Conservation (phyloP, 2,113 vertebrate species). For the Sula dactylatra region DNA sequence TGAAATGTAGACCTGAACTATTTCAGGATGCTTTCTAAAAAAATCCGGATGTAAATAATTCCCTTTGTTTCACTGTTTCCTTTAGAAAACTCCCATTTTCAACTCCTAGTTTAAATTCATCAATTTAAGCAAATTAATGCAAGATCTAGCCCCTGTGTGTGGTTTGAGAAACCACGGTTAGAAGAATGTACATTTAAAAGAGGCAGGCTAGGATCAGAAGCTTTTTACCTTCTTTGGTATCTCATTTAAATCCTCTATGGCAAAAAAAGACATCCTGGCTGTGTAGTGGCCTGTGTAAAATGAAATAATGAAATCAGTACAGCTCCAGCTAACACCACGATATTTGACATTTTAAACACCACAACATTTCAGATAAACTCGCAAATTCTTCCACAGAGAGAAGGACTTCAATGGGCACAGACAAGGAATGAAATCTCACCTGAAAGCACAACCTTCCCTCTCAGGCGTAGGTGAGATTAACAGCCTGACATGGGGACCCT, state of each 20-base stretch:
- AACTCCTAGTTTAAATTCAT: neutral
- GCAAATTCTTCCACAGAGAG: neutral
- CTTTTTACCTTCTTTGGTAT: neutral
- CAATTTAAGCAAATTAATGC: neutral
- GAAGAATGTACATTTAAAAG: neutral
- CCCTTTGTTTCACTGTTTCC: neutral
- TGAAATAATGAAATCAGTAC: neutral
- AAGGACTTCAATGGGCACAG: neutral
- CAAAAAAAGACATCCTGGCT: neutral
- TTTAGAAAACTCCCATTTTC: neutral
- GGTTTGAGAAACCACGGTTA: neutral
- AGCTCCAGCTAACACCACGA: neutral
- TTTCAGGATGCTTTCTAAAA: neutral
- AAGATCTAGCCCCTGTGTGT: neutral
- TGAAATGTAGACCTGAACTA: neutral
- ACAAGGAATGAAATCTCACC: neutral
- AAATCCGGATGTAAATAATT: neutral
- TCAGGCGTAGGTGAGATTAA: neutral
- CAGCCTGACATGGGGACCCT: neutral
- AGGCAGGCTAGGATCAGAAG: neutral
- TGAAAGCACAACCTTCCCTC: neutral
- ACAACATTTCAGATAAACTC: neutral
- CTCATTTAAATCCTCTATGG: neutral
- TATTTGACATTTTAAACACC: conserved; percentile 17
- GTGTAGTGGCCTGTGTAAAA: neutral